These are phyloP conservation scores for Astyanax mexicanus DNA, from an alignment of 2,797 vertebrate genomes.

Conservation along the genomic window DNA sequence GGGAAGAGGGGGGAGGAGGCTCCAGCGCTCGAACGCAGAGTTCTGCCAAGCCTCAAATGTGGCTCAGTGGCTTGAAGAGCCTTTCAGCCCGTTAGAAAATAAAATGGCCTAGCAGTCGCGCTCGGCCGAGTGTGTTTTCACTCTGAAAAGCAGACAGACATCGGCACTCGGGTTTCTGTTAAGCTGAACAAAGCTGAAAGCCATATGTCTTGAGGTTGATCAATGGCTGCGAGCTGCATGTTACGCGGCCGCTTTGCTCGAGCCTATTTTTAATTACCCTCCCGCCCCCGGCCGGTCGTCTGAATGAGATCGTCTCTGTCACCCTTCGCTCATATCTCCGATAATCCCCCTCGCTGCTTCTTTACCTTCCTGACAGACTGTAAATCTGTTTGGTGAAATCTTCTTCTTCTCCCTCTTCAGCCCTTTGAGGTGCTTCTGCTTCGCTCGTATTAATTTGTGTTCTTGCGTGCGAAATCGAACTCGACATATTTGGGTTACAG, in stretches of 20 bases:
- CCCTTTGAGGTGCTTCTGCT: constrained; percentile 13
- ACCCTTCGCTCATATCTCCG: neutral
- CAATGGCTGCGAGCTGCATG: constrained; percentile 35
- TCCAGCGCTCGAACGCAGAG: neutral
- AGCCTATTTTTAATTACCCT: constrained; percentile 47
- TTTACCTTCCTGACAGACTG: neutral
- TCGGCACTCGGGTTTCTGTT: constrained; percentile 19
- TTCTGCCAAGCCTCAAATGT: constrained; percentile 43
- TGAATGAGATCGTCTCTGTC: constrained; percentile 4
- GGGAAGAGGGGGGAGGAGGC: neutral
- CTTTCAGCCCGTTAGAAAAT: constrained; percentile 3
- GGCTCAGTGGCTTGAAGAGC: constrained; percentile 34
- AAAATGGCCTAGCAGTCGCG: neutral
- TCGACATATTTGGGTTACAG: constrained; percentile 48
- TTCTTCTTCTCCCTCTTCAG: constrained; percentile 23
- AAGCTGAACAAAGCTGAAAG: constrained; percentile 39
- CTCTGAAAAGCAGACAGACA: constrained; percentile 31
- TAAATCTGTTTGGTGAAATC: constrained; percentile 19
- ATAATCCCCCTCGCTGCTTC: neutral
- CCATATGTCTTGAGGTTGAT: constrained; percentile 35
- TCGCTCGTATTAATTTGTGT: constrained; percentile 41
- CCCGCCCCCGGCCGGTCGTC: constrained; percentile 28
- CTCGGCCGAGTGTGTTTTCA: constrained; percentile 38
- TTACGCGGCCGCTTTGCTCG: constrained; percentile 31
- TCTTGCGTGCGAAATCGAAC: constrained; percentile 34